These are phyloP conservation scores for Sylvilagus floridanus DNA, from an alignment of 2,797 vertebrate species.

Conservation along the genomic window DNA sequence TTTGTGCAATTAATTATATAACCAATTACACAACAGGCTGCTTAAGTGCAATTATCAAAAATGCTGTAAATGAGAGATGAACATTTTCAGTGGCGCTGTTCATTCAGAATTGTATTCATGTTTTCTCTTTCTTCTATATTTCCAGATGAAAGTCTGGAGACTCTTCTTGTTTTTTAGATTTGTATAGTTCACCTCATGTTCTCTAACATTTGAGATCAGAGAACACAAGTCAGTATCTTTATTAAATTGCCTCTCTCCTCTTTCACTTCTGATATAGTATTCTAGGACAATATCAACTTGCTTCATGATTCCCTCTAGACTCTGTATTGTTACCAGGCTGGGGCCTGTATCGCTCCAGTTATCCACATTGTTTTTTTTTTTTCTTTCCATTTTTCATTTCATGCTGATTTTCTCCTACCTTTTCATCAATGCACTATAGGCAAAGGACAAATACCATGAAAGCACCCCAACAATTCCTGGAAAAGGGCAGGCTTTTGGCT, in stretches of 20 bases:
- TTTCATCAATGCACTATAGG: neutral
- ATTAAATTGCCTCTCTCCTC: neutral
- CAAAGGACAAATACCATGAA: neutral
- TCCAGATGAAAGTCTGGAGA: neutral
- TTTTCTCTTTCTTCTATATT: neutral
- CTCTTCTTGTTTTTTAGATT: no score
- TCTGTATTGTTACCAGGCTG: rapidly evolving
- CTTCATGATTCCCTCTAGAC: neutral
- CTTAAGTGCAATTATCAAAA: neutral
- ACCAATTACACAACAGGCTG: neutral
- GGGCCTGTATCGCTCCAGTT: neutral
- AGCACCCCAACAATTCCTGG: no score
- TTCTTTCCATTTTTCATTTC: neutral
- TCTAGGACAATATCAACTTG: neutral
- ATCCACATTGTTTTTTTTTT: neutral
- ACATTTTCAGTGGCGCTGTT: rapidly evolving
- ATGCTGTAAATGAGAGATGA: neutral
- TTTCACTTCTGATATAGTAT: neutral
- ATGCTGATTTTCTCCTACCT: neutral
- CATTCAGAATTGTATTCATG: neutral
- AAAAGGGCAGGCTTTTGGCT: no score
- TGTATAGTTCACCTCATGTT: neutral
- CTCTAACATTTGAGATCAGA: neutral
- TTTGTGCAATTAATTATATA: neutral
- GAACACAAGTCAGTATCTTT: neutral